Evolutionary conservation across 2,888 invertebrate genomes (phyloP), one percentile per base, ranked within the genome.

Genomic region (Octodonta nipae): DNA sequence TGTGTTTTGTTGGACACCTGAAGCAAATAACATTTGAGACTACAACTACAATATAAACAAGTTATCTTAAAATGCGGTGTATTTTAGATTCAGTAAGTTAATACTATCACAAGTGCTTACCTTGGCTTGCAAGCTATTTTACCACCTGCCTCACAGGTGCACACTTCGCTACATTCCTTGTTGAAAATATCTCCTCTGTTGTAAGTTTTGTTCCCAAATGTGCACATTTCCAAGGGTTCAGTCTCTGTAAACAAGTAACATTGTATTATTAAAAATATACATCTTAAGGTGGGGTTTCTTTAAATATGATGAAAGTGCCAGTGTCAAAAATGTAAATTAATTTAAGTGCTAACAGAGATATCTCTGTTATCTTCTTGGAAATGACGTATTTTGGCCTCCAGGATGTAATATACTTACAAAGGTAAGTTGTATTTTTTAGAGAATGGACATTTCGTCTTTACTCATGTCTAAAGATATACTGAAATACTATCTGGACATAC

Each of bases 101-200:
- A 22, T 22, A 22, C 2, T 22, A 3, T 22, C 22, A 11, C 4
- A 2, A 22, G n/a, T 22, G 34, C 32, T 36, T 45, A 61, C 60
- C 61, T 54, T 28, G 58, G 49, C 44, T 58, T 62, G 39, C 62
- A 63, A 12, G 44, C 39, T n/a, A 54, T 41, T 37, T 73, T 61
- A 15, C 84, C 85, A 31, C 70, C 75, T 5, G 70, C 69, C 41
- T 78, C 77, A 50, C 89, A 91, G 25, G 70, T 65, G 52, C 89
- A 91, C 20, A 75, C 70, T 51, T 76, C 74, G 32, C 78, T 73
- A 51, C 89, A 91, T n/a, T 77, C 85, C 39, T 85, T 77, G 51
- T 81, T 72, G 60, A 86, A 75, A 11, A 68, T 73, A 43, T 78
- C 74, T 3, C 85, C 82, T 27, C 76, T 67, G 28, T 74, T 64